These are phyloP conservation scores for Hylaeus anthracinus DNA, from an alignment of 1,140 invertebrate species.

Conservation along the genomic window DNA sequence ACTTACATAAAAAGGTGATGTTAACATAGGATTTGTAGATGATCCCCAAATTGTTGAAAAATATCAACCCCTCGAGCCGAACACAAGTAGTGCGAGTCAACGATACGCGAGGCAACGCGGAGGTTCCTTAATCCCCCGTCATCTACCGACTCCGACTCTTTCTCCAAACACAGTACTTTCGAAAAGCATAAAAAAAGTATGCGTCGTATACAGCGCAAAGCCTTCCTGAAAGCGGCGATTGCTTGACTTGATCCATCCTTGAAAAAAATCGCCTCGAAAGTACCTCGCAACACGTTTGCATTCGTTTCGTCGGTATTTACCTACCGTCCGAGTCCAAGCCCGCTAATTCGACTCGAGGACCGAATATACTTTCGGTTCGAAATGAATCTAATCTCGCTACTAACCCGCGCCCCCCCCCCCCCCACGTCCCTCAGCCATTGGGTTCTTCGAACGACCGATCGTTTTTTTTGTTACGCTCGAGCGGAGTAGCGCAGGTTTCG, in stretches of 20 bases:
- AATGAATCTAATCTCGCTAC: constrained; percentile 40
- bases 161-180: neutral
- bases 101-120: neutral
- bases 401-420: neutral
- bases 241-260: neutral
- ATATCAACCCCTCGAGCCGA: no score
- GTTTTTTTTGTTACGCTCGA: constrained; percentile 35
- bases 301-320: constrained; percentile 18
- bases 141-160: neutral
- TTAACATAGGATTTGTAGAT: no score
- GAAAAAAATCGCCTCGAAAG: constrained; percentile 2
- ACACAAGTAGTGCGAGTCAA: neutral
- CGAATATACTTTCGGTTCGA: constrained; percentile 4
- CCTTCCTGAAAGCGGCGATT: neutral
- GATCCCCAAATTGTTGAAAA: no score
- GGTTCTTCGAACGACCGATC: constrained; percentile 6
- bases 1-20: no score
- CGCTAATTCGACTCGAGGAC: constrained; percentile 27
- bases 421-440: neutral
- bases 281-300: constrained; percentile 8
- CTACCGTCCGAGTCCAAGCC: neutral
- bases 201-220: no score
- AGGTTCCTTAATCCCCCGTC: neutral
- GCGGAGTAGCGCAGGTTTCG: neutral
- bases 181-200: neutral